phyloP scores from a whole-genome alignment of 37 sponge, comb jelly and placozoan species.

The Lycopodina hypogea region DNA sequence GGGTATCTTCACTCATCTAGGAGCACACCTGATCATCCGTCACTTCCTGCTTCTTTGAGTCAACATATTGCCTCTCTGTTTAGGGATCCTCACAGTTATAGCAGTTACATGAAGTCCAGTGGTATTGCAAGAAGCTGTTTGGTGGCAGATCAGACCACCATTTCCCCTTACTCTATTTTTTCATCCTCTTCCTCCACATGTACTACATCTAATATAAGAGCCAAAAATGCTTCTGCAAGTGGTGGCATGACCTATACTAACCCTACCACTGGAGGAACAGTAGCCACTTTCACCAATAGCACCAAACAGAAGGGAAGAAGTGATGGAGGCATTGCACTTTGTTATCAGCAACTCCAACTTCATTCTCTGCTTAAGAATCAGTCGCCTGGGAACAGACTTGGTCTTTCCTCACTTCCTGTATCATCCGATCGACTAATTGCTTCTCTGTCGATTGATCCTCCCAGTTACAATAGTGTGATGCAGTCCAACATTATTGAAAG shows the following conservation, averaged over 20 bases:
- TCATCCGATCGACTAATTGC: not conserved
- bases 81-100: slow-evolving; percentile 19
- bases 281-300: no score
- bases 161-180: not conserved
- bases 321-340: not conserved
- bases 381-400: not conserved
- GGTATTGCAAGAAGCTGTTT: not conserved
- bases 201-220: not conserved
- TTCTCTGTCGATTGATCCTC: not conserved
- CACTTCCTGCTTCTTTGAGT: not conserved
- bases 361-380: no score
- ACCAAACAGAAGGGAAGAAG: not conserved
- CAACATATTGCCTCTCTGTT: not conserved
- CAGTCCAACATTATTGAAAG: not conserved
- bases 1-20: no score
- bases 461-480: slow-evolving; percentile 13
- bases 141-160: not conserved
- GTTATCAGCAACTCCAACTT: not conserved
- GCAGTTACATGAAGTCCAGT: slow-evolving; percentile 32
- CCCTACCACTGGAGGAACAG: no score
- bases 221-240: not conserved
- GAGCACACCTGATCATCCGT: no score
- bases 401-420: not conserved
- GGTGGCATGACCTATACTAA: not conserved
- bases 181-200: not conserved